Conservation (phyloP, 92 coral and sea anemone species). For the Phymanthus crucifer region DNA sequence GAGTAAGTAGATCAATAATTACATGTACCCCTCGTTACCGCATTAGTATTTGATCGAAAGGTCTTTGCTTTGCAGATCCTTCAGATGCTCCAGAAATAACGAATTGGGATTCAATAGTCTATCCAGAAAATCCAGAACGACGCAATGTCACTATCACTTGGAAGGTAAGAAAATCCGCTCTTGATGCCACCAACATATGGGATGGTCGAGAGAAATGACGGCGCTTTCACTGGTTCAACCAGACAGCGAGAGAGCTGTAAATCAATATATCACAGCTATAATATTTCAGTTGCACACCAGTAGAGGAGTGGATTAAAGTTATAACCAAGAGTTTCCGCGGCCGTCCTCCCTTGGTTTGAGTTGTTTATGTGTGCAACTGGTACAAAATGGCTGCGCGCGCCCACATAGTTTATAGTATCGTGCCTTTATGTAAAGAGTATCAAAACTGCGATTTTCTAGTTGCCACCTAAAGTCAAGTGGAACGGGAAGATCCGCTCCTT, state of each 20-base stretch:
- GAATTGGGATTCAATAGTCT: conserved; percentile 6
- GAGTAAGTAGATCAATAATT: conserved; percentile 25
- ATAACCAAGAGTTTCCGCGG: no score
- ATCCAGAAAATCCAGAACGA: conserved; percentile 10
- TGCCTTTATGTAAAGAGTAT: background rate
- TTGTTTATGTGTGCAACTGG: no score
- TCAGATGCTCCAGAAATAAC: conserved; percentile 42
- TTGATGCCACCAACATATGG: background rate
- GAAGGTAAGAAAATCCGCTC: conserved; percentile 25
- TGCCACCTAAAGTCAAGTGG: conserved; percentile 31
- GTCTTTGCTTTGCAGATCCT: conserved; percentile 18
- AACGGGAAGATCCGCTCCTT: conserved; percentile 19
- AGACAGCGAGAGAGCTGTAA: no score
- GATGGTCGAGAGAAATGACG: background rate
- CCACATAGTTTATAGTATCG: no score
- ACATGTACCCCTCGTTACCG: background rate
- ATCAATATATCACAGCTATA: no score
- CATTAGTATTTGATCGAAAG: background rate
- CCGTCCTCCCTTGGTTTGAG: no score
- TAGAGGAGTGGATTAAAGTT: no score
- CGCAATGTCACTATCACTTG: conserved; percentile 36
- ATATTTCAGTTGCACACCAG: no score
- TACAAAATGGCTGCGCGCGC: background rate
- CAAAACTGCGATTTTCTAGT: background rate
- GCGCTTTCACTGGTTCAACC: no score